Evolutionary conservation across 1,140 invertebrate species (phyloP).

Genomic region (Heliothis subflexa): DNA sequence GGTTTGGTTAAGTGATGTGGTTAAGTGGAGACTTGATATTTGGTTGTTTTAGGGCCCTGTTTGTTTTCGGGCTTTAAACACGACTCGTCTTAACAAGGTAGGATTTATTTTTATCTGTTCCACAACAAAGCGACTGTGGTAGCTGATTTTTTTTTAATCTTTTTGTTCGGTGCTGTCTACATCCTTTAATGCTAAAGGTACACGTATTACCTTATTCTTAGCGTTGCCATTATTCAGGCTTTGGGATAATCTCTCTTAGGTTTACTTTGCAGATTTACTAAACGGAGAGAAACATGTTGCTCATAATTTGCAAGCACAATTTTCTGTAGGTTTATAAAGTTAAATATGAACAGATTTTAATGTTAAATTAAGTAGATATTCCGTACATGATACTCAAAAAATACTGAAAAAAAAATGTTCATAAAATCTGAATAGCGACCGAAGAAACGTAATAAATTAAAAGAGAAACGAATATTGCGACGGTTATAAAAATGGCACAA

Average conservation of each 20-base stretch:
- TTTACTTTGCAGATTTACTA: not conserved
- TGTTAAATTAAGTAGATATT: too few relatives aligned
- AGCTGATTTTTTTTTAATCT: slow-evolving; percentile 41
- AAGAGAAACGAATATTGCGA: slow-evolving; percentile 36
- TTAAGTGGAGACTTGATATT: slow-evolving; percentile 79
- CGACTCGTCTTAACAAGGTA: slow-evolving; percentile 75
- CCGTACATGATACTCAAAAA: too few relatives aligned
- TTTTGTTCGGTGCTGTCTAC: slow-evolving; percentile 25
- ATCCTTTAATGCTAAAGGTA: slow-evolving; percentile 39
- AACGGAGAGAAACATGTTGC: too few relatives aligned
- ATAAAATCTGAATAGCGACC: slow-evolving; percentile 19
- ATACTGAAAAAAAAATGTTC: not conserved
- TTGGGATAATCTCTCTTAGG: slow-evolving; percentile 5
- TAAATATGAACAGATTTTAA: too few relatives aligned
- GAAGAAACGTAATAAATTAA: slow-evolving; percentile 36
- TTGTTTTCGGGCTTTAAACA: slow-evolving; percentile 75
- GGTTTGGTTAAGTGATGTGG: slow-evolving; percentile 76
- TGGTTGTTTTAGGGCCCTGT: slow-evolving; percentile 80
- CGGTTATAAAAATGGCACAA: slow-evolving; percentile 25
- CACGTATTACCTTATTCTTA: slow-evolving; percentile 28
- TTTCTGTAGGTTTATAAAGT: too few relatives aligned
- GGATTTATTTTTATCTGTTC: slow-evolving; percentile 70
- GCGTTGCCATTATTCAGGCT: slow-evolving; percentile 14
- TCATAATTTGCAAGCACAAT: too few relatives aligned
- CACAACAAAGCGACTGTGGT: slow-evolving; percentile 56